Evolutionary conservation across 53 echinoderm and acorn worm species (phyloP).

Genomic region (Pentamera pediparva): DNA sequence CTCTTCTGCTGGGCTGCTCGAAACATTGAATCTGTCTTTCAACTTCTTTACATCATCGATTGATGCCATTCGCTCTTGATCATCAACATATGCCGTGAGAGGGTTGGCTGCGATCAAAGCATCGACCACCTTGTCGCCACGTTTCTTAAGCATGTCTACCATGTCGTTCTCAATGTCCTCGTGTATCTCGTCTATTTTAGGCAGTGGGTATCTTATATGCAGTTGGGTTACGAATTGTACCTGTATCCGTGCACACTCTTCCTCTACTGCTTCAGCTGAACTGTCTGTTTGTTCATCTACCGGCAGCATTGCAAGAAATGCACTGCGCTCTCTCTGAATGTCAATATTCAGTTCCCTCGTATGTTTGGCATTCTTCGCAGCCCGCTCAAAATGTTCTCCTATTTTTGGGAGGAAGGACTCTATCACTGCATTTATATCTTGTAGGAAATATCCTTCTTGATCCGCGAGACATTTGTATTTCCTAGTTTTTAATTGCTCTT

Average conservation of each 20-base stretch:
- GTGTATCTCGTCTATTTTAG: neutral
- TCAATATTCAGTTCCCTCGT: too few species aligned
- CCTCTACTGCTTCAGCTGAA: neutral
- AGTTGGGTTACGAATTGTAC: neutral
- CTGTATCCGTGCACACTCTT: neutral
- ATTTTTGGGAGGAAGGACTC: neutral
- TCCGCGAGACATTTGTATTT: neutral
- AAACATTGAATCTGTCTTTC: slow-evolving; percentile 3
- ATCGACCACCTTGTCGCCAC: neutral
- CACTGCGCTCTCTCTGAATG: too few species aligned
- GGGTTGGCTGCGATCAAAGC: neutral
- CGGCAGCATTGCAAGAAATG: too few species aligned
- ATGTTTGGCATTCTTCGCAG: too few species aligned
- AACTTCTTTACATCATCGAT: neutral
- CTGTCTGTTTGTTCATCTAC: too few species aligned
- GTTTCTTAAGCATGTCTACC: neutral
- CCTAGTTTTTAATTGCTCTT: neutral
- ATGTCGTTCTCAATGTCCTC: neutral
- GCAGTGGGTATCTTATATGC: neutral
- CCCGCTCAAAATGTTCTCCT: too few species aligned
- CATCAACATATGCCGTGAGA: neutral
- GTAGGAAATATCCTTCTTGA: neutral
- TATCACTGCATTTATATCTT: neutral
- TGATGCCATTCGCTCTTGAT: neutral
- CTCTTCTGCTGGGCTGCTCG: neutral